These are phyloP conservation scores for Ectemnius lituratus DNA, from an alignment of 2,888 invertebrate genomes.

Conservation along the genomic window DNA sequence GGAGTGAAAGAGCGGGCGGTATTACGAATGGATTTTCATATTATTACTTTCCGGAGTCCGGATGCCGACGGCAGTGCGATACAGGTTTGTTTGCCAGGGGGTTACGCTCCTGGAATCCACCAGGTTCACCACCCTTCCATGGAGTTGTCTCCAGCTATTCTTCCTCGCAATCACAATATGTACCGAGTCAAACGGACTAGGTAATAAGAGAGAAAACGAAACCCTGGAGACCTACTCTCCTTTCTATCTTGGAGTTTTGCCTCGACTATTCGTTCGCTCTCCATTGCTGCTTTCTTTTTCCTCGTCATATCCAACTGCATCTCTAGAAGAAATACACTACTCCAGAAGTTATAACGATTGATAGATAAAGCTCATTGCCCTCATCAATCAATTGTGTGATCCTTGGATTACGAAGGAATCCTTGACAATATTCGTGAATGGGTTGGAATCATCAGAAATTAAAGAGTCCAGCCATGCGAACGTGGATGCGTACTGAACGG, in stretches of 20 bases:
- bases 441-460: neutral
- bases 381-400: constrained; percentile 31
- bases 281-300: too few species aligned
- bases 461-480: too few species aligned
- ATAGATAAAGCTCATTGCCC: neutral
- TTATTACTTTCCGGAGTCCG: constrained; percentile 54
- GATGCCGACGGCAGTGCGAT: constrained; percentile 18
- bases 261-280: too few species aligned
- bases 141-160: neutral
- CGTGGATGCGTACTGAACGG: neutral
- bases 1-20: constrained; percentile 25
- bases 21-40: constrained; percentile 64
- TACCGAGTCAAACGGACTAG: constrained; percentile 1
- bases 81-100: constrained; percentile 32
- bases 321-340: too few species aligned
- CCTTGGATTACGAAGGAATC: constrained; percentile 31
- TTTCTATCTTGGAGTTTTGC: too few species aligned
- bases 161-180: neutral
- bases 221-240: too few species aligned
- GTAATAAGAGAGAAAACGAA: neutral
- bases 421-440: constrained; percentile 16
- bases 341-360: too few species aligned
- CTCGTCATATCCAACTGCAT: too few species aligned
- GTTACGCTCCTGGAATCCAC: neutral
- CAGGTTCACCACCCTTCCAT: constrained; percentile 1